A percentile compares a stretch with the other conserved stretches of the same genome.
These are phyloP conservation scores for Ptychoptera contaminata DNA, from an alignment of 2,888 invertebrate genomes.

Conservation along the genomic window DNA sequence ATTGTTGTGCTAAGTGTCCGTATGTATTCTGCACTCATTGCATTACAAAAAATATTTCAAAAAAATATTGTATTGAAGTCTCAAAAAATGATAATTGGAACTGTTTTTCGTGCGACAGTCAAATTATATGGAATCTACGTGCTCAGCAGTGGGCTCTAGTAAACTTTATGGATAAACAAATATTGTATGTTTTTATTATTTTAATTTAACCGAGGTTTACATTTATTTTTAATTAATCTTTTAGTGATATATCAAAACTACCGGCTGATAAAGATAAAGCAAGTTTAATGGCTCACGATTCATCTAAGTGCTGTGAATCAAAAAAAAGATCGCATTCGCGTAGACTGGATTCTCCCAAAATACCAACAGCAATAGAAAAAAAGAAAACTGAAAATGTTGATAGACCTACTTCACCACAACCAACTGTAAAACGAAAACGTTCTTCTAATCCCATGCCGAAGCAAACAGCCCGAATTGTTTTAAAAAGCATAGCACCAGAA, in stretches of 20 bases:
- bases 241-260: neutral
- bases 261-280: conserved; percentile 18
- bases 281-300: conserved; percentile 19
- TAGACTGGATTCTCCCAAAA: too few relatives aligned
- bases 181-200: conserved; percentile 18
- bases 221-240: neutral
- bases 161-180: conserved; percentile 47
- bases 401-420: too few relatives aligned
- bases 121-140: conserved; percentile 45
- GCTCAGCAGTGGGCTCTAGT: conserved; percentile 57
- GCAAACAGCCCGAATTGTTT: neutral
- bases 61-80: conserved; percentile 48
- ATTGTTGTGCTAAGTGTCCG: conserved; percentile 61
- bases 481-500: conserved; percentile 14
- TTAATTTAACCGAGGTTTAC: neutral
- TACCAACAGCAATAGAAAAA: too few relatives aligned
- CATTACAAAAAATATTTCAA: conserved; percentile 54
- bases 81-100: conserved; percentile 66
- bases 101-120: conserved; percentile 58
- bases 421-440: too few relatives aligned
- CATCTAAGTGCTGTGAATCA: conserved; percentile 23
- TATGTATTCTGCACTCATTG: conserved; percentile 66
- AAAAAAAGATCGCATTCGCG: conserved; percentile 9
- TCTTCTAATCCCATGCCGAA: neutral
- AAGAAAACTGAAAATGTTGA: too few relatives aligned